phyloP scores from a whole-genome alignment of 2,797 vertebrate species.

The Rhyacichthys aspro region DNA sequence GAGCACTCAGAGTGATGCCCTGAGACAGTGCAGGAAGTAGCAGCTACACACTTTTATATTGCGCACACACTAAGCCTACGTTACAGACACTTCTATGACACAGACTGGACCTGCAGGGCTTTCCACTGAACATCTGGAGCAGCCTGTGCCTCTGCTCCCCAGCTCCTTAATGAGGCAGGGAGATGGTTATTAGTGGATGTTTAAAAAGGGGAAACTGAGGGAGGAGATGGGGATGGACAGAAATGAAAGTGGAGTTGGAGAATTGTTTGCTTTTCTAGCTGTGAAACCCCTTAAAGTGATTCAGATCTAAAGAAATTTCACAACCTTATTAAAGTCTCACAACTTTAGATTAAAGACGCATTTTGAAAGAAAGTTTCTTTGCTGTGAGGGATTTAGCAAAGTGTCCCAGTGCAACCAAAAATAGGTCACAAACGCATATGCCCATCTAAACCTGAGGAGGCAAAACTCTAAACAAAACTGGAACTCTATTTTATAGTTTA shows the following conservation, averaged over 20 bases:
- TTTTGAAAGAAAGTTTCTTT: constrained; percentile 25
- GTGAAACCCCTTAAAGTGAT: constrained; percentile 38
- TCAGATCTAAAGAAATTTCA: constrained; percentile 53
- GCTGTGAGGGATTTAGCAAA: constrained; percentile 17
- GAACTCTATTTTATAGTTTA: no score
- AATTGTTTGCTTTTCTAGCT: constrained; percentile 59
- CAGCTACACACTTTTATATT: constrained; percentile 14
- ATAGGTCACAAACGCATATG: constrained; percentile 38
- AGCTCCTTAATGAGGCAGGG: constrained; percentile 70
- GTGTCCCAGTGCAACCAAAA: constrained; percentile 38
- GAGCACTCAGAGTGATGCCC: constrained; percentile 53
- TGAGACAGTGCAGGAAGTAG: constrained; percentile 46
- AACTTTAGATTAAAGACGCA: constrained; percentile 35
- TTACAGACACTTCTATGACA: constrained; percentile 50
- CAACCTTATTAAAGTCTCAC: constrained; percentile 27
- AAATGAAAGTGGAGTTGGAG: constrained; percentile 49
- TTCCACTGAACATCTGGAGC: constrained; percentile 72
- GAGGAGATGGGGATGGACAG: constrained; percentile 31
- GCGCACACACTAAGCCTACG: constrained; percentile 2
- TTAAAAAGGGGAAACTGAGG: constrained; percentile 36
- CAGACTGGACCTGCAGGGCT: constrained; percentile 61
- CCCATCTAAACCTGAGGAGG: constrained; percentile 41
- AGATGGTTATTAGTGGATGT: constrained; percentile 71
- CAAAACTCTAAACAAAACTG: background rate
- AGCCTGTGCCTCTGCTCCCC: constrained; percentile 48